These are phyloP conservation scores for Manis pentadactyla DNA, from an alignment of 2,797 vertebrate genomes.

Conservation along the genomic window DNA sequence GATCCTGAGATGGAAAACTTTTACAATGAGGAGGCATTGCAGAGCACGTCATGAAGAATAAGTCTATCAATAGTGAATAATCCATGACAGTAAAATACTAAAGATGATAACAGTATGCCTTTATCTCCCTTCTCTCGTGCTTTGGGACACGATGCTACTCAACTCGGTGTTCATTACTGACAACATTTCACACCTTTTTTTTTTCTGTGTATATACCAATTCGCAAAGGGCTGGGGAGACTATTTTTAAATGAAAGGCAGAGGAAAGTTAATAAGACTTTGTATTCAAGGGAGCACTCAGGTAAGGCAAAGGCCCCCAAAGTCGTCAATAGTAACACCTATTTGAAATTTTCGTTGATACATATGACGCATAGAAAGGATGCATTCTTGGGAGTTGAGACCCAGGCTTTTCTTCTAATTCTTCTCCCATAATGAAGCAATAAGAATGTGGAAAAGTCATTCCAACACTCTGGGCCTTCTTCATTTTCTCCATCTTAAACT, in stretches of 20 bases:
- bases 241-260: neutral
- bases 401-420: neutral
- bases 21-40: neutral
- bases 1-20: neutral
- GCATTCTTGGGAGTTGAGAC: neutral
- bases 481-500: neutral
- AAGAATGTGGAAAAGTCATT: neutral
- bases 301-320: neutral
- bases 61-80: neutral
- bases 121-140: neutral
- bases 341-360: neutral
- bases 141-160: neutral
- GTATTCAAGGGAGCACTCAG: neutral
- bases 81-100: neutral
- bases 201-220: neutral
- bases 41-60: neutral
- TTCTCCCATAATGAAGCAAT: neutral
- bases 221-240: neutral
- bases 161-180: neutral
- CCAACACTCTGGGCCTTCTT: neutral
- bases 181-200: neutral
- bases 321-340: neutral
- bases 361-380: neutral
- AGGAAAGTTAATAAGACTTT: neutral
- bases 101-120: neutral